A percentile compares a stretch with the other conserved stretches of the same genome.
These are phyloP conservation scores for Gonocerus acuteangulatus DNA, from an alignment of 2,888 invertebrate species.

Conservation along the genomic window DNA sequence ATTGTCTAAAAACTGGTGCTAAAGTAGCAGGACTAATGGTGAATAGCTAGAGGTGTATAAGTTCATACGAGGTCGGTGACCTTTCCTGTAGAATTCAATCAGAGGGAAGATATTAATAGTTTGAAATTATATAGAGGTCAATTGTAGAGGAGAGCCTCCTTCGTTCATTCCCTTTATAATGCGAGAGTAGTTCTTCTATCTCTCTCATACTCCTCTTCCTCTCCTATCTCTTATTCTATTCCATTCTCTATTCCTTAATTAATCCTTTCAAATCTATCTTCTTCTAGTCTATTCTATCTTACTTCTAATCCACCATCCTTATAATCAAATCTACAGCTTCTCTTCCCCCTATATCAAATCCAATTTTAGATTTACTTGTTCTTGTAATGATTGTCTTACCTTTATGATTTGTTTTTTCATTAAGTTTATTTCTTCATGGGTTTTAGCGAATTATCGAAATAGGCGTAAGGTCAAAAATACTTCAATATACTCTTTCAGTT, in stretches of 20 bases:
- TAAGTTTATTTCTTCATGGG: no score
- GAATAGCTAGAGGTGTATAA: background rate
- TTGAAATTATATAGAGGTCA: constrained; percentile 21
- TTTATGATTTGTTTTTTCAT: no score
- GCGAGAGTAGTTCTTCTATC: background rate
- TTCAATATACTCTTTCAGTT: no score
- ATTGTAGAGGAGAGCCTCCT: constrained; percentile 5
- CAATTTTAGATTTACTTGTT: no score
- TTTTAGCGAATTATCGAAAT: no score
- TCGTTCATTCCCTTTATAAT: constrained; percentile 3
- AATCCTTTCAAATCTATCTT: constrained; percentile 15
- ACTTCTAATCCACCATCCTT: no score
- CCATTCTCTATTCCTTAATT: constrained; percentile 5
- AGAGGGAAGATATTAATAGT: constrained; percentile 19
- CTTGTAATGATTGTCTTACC: no score
- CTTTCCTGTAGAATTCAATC: constrained; percentile 14
- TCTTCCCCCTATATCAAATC: no score
- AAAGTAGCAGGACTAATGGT: no score
- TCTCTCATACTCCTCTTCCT: background rate
- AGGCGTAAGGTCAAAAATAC: no score
- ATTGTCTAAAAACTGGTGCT: no score
- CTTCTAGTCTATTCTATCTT: background rate
- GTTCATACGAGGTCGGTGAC: constrained; percentile 6
- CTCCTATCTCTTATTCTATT: constrained; percentile 6
- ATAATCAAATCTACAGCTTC: no score